Base-by-base conservation (phyloP, 2,797 vertebrate genomes). In the Yasuhikotakia modesta region DNA sequence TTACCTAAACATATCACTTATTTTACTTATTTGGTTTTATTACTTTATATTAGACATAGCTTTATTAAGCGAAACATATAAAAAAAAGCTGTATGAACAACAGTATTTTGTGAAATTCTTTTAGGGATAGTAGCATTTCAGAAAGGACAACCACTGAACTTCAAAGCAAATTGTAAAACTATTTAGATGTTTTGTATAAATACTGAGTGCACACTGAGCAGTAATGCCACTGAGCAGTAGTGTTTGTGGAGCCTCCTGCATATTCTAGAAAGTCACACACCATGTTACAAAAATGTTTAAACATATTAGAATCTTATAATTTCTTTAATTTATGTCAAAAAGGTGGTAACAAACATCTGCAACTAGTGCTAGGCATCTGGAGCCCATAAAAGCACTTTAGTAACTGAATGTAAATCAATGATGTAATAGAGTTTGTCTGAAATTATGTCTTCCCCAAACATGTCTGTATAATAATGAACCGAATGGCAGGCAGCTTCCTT, bases 381-480 rank as follows among this genome's bases (percentile, higher is more conserved):
- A 50, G 14, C 69, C 43, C 66, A 50, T 69, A 69, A 69, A 22
- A 16, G 48, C 66, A 77, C 43, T 77, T 77, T 14, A 69, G 39
- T 43, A 35, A 50, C 0, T 24, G 45, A 35, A 60, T 61, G 39
- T 70, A 61, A 77, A 70, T 77, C 19, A 52, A 24, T 68, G 45
- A 77, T 61, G 24, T 52, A 69, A 70, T 43, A 77, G 65, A 61
- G 55, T 69, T 61, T 61, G 65, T 50, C 64, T 75, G 35, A 21
- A 76, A 76, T 19, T 30, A 57, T 76, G 35, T 76, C 55, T 19
- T 61, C 43, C 2, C 21, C 45, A 77, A 32, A 61, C 66, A 61
- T 52, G 43, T 35, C 19, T 2, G 10, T 69, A 61, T 50, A 77
- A 70, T 52, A 70, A 77, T 52, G 43, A 77, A 70, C 75, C 69